phyloP scores from a whole-genome alignment of 2,797 vertebrate species.

The Channa striata region DNA sequence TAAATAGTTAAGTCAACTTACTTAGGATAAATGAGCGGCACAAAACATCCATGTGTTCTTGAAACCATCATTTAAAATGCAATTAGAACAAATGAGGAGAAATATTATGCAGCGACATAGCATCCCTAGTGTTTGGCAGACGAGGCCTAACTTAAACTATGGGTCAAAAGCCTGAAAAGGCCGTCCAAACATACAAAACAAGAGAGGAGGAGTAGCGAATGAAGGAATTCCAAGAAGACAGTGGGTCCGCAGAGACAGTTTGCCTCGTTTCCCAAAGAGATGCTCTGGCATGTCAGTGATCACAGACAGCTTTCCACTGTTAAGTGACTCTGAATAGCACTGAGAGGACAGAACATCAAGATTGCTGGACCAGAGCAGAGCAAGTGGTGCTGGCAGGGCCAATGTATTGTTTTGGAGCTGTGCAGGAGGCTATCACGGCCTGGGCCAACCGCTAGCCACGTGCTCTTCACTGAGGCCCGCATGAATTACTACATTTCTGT shows the following conservation, averaged over 20 bases:
- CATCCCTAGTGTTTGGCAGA: conserved; percentile 20
- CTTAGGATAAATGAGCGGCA: conserved; percentile 10
- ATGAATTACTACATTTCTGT: conserved; percentile 84
- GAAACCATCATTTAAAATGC: conserved; percentile 22
- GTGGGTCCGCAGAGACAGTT: conserved; percentile 54
- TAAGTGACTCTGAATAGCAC: conserved; percentile 76
- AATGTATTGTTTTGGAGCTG: conserved; percentile 64
- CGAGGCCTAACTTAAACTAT: conserved; percentile 26
- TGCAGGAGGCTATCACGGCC: conserved; percentile 71
- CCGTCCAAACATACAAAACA: conserved; percentile 47
- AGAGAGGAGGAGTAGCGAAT: conserved; percentile 39
- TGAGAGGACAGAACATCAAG: conserved; percentile 58
- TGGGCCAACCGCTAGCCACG: conserved; percentile 76
- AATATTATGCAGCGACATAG: background rate
- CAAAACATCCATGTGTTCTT: conserved; percentile 15
- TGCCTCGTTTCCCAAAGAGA: conserved; percentile 73
- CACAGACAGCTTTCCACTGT: conserved; percentile 65
- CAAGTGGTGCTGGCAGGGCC: conserved; percentile 61
- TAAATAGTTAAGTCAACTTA: conserved; percentile 12
- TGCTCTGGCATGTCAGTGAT: conserved; percentile 71
- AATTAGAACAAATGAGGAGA: conserved; percentile 16
- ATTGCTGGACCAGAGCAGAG: conserved; percentile 67
- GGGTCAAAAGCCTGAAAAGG: conserved; percentile 46
- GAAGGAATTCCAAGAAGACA: conserved; percentile 56
- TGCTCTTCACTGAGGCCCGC: conserved; percentile 77